A percentile compares a stretch with the other conserved stretches of the same genome.
phyloP scores from a whole-genome alignment of 2,113 vertebrate genomes.

The Anser brachyrhynchus region DNA sequence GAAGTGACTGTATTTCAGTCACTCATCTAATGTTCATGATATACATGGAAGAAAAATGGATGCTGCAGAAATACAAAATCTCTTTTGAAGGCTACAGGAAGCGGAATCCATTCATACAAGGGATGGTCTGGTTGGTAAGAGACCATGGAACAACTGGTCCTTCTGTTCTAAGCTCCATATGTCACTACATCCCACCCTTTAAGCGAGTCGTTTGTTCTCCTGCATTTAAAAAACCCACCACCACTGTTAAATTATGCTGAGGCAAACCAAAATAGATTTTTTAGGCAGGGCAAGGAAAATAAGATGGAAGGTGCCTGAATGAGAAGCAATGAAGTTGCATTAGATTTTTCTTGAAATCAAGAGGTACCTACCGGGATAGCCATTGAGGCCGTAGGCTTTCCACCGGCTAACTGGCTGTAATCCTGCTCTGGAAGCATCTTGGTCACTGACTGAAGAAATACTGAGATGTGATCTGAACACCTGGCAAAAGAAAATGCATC shows the following conservation, averaged over 20 bases:
- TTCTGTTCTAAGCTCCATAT: background rate
- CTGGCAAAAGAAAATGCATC: constrained; percentile 57
- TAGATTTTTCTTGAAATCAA: background rate
- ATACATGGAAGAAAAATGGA: background rate
- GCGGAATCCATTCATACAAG: background rate
- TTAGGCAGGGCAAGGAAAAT: background rate
- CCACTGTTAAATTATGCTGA: background rate
- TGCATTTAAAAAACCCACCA: background rate
- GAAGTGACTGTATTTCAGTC: background rate
- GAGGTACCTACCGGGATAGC: constrained; percentile 84
- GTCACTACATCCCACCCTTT: background rate
- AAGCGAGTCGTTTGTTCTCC: background rate
- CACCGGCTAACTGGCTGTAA: constrained; percentile 85
- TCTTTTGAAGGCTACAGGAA: background rate
- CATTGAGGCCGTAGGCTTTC: constrained; percentile 86
- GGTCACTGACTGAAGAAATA: constrained; percentile 78
- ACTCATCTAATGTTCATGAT: background rate
- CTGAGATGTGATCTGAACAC: constrained; percentile 76
- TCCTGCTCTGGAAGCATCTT: constrained; percentile 81
- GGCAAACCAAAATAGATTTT: background rate
- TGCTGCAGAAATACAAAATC: background rate
- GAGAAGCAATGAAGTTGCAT: background rate
- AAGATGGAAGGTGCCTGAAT: background rate
- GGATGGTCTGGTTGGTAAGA: background rate
- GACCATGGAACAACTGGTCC: background rate